Evolutionary conservation across 2,888 invertebrate genomes (phyloP), one percentile per base, ranked within the genome.

Genomic region (Syrphus vitripennis): DNA sequence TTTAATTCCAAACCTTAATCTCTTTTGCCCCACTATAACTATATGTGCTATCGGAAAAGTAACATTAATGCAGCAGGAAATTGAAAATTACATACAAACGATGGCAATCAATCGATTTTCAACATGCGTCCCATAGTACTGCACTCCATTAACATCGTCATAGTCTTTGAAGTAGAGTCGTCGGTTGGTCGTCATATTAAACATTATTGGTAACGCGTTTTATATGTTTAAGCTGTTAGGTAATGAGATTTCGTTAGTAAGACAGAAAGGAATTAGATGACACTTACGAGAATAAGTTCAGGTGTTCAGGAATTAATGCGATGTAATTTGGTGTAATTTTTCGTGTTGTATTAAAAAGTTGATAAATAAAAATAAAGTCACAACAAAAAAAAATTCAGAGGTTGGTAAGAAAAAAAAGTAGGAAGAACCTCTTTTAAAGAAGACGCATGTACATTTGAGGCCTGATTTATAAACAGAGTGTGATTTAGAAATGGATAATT

Each of bases 71-170:
- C 65, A 50, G 57, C 80, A 80, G 80, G 83, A 84, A 84, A 84
- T 84, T 76, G 80, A 80, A 84, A 84, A 83, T 71, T 80, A 79
- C 63, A n/a, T n/a, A 75, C 65, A 80, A 75, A 65, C 79, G 65
- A 79, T 63, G 70, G 63, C 50, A 84, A 80, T 84, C 80, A 81
- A 81, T 84, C 81, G 84, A 81, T 84, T 81, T 59, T 50, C 16
- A 34, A 19, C 21, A 50, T 67, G 67, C 31, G 48, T 34, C 48
- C 21, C 31, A n/a, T 24, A 14, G 5, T 24, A 37, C n/a, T 34
- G 34, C 26, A 16, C 5, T 2, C 14, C 21, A 14, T 34, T 2
- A 3, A 4, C 10, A 29, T 55, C 7, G 24, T 31, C 16, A 10
- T 31, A 31, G 16, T n/a, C 34, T n/a, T n/a, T n/a, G n/a, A n/a